phyloP scores from a whole-genome alignment of 2,113 vertebrate genomes.

The Pluvialis apricaria region DNA sequence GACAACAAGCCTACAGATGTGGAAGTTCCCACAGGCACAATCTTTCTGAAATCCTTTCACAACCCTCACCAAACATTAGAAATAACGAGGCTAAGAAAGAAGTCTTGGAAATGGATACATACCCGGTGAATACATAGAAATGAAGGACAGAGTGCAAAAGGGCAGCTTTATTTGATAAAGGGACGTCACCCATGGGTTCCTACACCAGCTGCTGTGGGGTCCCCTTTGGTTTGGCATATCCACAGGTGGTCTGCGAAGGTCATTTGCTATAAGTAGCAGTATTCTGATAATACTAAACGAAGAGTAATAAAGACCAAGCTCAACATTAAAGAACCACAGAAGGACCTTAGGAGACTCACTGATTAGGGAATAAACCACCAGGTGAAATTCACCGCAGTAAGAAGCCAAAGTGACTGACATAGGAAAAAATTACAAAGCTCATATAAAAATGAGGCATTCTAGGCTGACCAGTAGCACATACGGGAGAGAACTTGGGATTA shows the following conservation, averaged over 20 bases:
- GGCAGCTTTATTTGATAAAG: neutral
- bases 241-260: neutral
- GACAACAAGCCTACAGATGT: neutral
- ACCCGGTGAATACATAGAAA: neutral
- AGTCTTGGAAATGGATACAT: neutral
- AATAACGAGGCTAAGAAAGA: neutral
- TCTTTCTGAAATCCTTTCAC: neutral
- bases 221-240: accelerated
- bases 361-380: neutral
- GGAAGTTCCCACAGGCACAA: neutral
- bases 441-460: neutral
- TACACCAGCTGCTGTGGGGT: neutral
- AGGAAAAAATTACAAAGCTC: neutral
- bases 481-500: neutral
- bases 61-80: neutral
- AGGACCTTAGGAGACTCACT: neutral
- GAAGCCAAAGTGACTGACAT: neutral
- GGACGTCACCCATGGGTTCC: neutral
- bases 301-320: neutral
- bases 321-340: neutral
- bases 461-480: neutral
- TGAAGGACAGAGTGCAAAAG: neutral
- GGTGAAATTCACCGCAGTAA: neutral
- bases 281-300: neutral
- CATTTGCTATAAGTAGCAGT: neutral